Evolutionary conservation across 2,797 vertebrate genomes (phyloP).

Genomic region (Toxotes lorentzi): DNA sequence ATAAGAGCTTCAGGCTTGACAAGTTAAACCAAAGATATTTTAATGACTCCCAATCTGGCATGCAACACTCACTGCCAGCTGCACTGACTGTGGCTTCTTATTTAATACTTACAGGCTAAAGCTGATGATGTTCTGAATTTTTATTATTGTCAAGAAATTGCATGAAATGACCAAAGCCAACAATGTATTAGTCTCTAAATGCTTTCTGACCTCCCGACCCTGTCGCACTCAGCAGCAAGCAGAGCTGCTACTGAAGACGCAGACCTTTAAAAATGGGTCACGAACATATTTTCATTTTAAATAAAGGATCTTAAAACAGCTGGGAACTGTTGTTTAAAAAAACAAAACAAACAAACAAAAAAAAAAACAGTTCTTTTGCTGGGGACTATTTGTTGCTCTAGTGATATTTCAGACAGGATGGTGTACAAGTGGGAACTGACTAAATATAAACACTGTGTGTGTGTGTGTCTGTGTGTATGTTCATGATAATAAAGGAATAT

Average conservation of each 20-base stretch:
- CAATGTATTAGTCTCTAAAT: not conserved
- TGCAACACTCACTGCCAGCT: not conserved
- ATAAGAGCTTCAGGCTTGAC: not conserved
- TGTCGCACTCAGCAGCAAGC: not conserved
- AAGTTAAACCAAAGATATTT: not conserved
- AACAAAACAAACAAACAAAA: too few species aligned
- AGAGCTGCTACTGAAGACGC: too few species aligned
- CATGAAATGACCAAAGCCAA: not conserved
- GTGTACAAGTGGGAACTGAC: not conserved
- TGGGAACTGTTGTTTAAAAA: too few species aligned
- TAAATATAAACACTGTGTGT: too few species aligned
- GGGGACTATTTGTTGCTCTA: not conserved
- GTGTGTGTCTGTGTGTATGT: too few species aligned
- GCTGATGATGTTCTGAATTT: not conserved
- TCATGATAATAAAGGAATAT: too few species aligned
- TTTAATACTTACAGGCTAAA: not conserved
- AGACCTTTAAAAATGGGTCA: too few species aligned
- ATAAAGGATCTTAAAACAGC: too few species aligned
- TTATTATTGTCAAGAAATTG: not conserved
- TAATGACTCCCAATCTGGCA: not conserved
- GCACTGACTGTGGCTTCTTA: not conserved
- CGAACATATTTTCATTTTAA: too few species aligned
- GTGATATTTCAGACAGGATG: not conserved
- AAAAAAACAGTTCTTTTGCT: too few species aligned
- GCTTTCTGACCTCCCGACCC: not conserved